These are phyloP conservation scores for Bagarius yarrelli DNA, from an alignment of 2,113 vertebrate species.

Conservation along the genomic window DNA sequence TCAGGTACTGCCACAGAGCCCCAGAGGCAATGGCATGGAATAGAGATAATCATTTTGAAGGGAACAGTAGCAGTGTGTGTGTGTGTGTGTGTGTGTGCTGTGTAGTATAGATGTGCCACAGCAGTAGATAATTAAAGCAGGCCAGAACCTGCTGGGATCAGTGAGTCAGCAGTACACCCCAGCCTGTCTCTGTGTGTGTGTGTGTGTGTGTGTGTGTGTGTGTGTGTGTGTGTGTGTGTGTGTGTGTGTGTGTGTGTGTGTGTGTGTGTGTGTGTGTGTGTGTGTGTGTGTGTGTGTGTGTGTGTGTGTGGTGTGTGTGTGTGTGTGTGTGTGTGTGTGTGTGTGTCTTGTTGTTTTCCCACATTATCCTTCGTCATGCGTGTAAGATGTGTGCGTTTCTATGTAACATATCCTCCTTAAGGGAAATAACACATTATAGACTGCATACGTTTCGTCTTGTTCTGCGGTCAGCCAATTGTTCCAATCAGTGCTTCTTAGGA, in stretches of 20 bases:
- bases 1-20: background rate
- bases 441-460: background rate
- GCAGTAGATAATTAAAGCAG: slow-evolving; percentile 67
- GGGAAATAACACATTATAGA: background rate
- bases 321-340: background rate
- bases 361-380: background rate
- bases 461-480: too few species aligned
- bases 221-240: background rate
- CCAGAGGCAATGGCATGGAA: background rate
- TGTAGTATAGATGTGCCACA: slow-evolving; percentile 49
- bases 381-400: background rate
- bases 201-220: background rate
- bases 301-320: background rate
- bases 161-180: slow-evolving; percentile 62
- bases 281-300: background rate
- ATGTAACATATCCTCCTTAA: background rate
- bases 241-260: background rate
- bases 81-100: slow-evolving; percentile 9
- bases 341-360: slow-evolving; percentile 2
- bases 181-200: slow-evolving; percentile 1
- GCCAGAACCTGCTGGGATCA: slow-evolving; percentile 59
- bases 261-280: background rate
- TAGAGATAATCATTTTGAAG: background rate
- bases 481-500: too few species aligned
- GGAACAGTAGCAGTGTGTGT: background rate